Conservation (phyloP, 2,797 vertebrate species). For the Smutsia gigantea region DNA sequence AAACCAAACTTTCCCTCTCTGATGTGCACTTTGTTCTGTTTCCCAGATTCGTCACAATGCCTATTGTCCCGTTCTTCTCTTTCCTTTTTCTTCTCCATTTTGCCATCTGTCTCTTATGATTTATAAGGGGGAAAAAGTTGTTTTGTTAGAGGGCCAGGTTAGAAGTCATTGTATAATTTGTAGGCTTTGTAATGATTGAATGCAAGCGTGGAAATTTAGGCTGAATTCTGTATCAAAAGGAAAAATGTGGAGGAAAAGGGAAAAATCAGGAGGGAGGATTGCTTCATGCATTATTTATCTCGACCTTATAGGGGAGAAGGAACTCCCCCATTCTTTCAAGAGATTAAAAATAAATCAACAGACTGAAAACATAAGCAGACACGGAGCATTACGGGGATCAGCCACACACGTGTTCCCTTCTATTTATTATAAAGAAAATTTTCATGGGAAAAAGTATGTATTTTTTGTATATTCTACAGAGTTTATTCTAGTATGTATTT, state of each 20-base stretch:
- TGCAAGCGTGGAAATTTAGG: constrained; percentile 90
- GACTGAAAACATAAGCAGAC: constrained; percentile 87
- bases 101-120: constrained; percentile 88
- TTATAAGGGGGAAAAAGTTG: constrained; percentile 81
- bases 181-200: constrained; percentile 89
- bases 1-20: constrained; percentile 84
- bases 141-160: constrained; percentile 87
- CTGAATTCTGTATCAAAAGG: constrained; percentile 87
- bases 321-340: constrained; percentile 87
- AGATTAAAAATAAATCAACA: constrained; percentile 89
- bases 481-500: constrained; percentile 92
- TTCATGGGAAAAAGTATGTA: constrained; percentile 88
- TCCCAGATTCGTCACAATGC: constrained; percentile 85
- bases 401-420: constrained; percentile 88
- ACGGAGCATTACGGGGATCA: constrained; percentile 85
- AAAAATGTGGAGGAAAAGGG: constrained; percentile 75
- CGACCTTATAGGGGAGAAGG: constrained; percentile 85
- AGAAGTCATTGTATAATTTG: constrained; percentile 92
- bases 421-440: constrained; percentile 91
- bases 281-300: constrained; percentile 90
- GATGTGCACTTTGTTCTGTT: constrained; percentile 87
- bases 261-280: constrained; percentile 80
- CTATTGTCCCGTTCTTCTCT: constrained; percentile 82
- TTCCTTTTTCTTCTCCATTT: constrained; percentile 69
- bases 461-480: constrained; percentile 92